These are phyloP conservation scores for Aeoliscus strigatus DNA, from an alignment of 2,797 vertebrate species.

Conservation along the genomic window DNA sequence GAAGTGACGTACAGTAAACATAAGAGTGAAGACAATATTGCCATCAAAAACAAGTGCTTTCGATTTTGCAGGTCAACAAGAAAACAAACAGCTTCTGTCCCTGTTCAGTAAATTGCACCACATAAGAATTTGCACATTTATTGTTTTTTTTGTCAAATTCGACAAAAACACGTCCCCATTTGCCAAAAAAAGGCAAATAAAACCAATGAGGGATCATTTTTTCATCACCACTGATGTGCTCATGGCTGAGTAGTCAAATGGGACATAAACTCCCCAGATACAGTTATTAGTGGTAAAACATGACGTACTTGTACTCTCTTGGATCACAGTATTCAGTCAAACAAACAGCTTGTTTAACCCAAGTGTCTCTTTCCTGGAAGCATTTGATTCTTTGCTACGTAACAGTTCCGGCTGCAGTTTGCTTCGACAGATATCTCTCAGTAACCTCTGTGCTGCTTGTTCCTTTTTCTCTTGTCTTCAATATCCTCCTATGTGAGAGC, in stretches of 20 bases:
- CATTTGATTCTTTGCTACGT: conserved; percentile 45
- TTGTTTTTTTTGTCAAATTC: too few species aligned
- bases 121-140: conserved; percentile 26
- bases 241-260: conserved; percentile 11
- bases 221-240: conserved; percentile 12
- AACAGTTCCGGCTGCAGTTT: conserved; percentile 5
- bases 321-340: conserved; percentile 60
- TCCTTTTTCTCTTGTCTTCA: neutral
- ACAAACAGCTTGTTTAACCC: conserved; percentile 11
- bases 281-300: conserved; percentile 4
- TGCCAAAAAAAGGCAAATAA: conserved; percentile 2
- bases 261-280: conserved; percentile 19
- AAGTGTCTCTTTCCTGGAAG: conserved; percentile 48
- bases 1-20: conserved; percentile 23
- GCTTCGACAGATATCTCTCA: conserved; percentile 5
- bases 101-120: conserved; percentile 36
- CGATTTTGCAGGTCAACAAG: conserved; percentile 11
- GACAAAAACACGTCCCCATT: too few species aligned
- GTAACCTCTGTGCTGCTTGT: conserved; percentile 5
- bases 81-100: neutral
- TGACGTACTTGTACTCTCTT: conserved; percentile 30
- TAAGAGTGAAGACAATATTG: conserved; percentile 6
- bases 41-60: conserved; percentile 25
- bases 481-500: too few species aligned
- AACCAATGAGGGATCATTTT: conserved; percentile 26